These are phyloP conservation scores for Drosophila antonietae DNA, from an alignment of 2,888 invertebrate genomes.

Conservation along the genomic window DNA sequence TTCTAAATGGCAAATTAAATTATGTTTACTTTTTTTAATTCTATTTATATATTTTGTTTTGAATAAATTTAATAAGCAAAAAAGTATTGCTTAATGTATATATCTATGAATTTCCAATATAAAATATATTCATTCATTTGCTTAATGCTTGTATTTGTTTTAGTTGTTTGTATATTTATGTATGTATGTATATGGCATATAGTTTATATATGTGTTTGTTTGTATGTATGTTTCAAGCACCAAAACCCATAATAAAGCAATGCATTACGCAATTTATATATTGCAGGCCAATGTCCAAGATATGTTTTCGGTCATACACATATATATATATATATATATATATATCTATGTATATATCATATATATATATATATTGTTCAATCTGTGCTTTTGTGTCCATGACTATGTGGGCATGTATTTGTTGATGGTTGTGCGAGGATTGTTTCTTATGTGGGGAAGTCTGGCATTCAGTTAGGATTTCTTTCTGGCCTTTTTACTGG, in stretches of 20 bases:
- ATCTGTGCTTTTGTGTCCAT: slow-evolving; percentile 16
- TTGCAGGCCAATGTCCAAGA: slow-evolving; percentile 79
- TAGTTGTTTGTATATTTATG: slow-evolving; percentile 28
- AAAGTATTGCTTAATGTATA: slow-evolving; percentile 27
- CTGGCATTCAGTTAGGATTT: neutral
- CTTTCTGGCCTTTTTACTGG: slow-evolving; percentile 72
- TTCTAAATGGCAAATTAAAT: slow-evolving; percentile 4
- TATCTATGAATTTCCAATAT: slow-evolving; percentile 33
- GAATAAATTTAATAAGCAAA: slow-evolving; percentile 20
- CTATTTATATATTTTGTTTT: neutral
- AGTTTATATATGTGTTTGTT: neutral
- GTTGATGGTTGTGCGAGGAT: slow-evolving; percentile 38
- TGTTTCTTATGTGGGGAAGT: slow-evolving; percentile 30
- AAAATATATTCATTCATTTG: slow-evolving; percentile 32
- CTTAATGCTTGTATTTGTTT: neutral
- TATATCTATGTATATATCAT: slow-evolving; percentile 31
- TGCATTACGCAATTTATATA: slow-evolving; percentile 68
- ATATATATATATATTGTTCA: slow-evolving; percentile 54
- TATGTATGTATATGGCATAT: neutral
- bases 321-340: slow-evolving; percentile 66
- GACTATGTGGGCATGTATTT: slow-evolving; percentile 21
- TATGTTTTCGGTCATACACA: slow-evolving; percentile 78
- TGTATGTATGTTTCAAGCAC: slow-evolving; percentile 25
- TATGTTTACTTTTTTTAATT: slow-evolving; percentile 9
- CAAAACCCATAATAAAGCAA: slow-evolving; percentile 71